These are phyloP conservation scores for Pinctada fucata DNA, from an alignment of 2,888 invertebrate genomes.

Conservation along the genomic window DNA sequence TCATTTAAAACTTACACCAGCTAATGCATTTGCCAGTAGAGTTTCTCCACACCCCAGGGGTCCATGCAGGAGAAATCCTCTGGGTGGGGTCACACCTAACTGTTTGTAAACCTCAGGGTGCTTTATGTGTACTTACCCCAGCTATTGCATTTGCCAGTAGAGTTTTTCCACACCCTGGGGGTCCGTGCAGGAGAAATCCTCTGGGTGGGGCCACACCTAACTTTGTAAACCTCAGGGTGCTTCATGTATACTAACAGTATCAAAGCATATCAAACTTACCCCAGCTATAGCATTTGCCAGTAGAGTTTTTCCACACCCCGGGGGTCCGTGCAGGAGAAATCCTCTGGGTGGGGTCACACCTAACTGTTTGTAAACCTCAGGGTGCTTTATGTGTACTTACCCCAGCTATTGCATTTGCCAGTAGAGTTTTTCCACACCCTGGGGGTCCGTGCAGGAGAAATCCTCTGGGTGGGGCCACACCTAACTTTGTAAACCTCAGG, in stretches of 20 bases:
- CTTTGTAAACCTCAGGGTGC: conserved; percentile 92
- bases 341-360: conserved; percentile 93
- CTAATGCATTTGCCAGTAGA: conserved; percentile 78
- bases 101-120: conserved; percentile 92
- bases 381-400: conserved; percentile 91
- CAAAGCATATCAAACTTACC: too few relatives aligned
- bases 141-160: conserved; percentile 79
- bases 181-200: conserved; percentile 83
- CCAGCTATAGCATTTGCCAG: conserved; percentile 74
- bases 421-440: conserved; percentile 87
- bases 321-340: conserved; percentile 95
- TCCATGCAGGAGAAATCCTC: conserved; percentile 94
- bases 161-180: conserved; percentile 88
- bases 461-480: conserved; percentile 91
- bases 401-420: conserved; percentile 79
- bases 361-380: conserved; percentile 90
- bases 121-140: conserved; percentile 87
- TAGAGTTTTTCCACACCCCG: conserved; percentile 89
- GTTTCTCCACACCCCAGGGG: conserved; percentile 94
- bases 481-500: conserved; percentile 93
- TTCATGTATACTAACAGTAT: conserved; percentile 87
- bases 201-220: conserved; percentile 92
- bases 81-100: conserved; percentile 90
- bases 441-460: conserved; percentile 81
- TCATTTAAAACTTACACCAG: conserved; percentile 73